Evolutionary conservation across 1,140 invertebrate species (phyloP).

Genomic region (Paraescarpia echinospica): DNA sequence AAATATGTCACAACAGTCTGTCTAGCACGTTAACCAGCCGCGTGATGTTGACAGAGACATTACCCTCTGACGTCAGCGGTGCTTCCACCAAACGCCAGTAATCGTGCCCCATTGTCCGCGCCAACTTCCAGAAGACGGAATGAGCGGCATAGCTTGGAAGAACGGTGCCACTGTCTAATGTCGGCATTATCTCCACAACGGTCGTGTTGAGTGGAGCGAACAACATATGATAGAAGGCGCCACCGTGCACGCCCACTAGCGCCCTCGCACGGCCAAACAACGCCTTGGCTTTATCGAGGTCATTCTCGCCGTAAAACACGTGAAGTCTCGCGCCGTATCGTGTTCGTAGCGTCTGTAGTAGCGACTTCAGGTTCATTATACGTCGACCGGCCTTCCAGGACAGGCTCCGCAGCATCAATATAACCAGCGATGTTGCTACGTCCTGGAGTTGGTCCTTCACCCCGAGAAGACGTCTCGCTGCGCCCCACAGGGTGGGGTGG

Average conservation of each 20-base stretch:
- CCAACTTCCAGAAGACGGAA: background rate
- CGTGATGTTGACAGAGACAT: background rate
- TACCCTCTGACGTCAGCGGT: background rate
- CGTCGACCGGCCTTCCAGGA: background rate
- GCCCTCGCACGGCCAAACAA: conserved; percentile 11
- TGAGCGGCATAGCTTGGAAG: background rate
- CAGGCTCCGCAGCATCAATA: background rate
- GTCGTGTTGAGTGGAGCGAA: background rate
- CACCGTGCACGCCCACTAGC: conserved; percentile 21
- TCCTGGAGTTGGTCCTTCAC: background rate
- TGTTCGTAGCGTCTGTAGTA: background rate
- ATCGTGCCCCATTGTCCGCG: background rate
- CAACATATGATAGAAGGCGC: conserved; percentile 22
- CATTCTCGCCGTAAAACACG: conserved; percentile 13
- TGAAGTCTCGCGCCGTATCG: conserved; percentile 4
- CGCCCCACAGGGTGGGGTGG: conserved; percentile 11
- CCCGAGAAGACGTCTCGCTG: background rate
- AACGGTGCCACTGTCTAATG: background rate
- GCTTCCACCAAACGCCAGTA: background rate
- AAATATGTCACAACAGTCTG: background rate
- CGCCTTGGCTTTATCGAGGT: conserved; percentile 8
- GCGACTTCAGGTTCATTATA: background rate
- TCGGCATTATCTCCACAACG: conserved; percentile 24
- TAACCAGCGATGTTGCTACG: background rate
- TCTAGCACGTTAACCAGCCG: background rate